Evolutionary conservation across 2,797 vertebrate genomes (phyloP), one percentile per base, ranked within the genome.

Genomic region (Fistularia tabacaria): DNA sequence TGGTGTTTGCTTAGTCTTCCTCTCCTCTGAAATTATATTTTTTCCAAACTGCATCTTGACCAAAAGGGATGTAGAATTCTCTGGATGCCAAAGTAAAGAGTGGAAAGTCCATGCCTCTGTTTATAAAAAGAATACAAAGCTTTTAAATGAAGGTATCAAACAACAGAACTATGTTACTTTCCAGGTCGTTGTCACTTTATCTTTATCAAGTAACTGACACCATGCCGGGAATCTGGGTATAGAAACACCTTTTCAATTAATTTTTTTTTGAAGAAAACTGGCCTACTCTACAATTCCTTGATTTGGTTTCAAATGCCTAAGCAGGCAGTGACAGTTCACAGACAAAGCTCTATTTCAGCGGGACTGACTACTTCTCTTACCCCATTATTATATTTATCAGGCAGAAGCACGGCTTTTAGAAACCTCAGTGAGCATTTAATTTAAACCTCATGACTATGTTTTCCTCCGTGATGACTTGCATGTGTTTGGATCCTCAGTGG

Each of bases 1-100:
- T 54, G 71, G n/a, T 87, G 80, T 87, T 88, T 87, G 77, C 77
- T 78, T 65, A 79, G 76, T 84, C 72, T 73, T 84, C 65, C 48
- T 73, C 59, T 50, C 77, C 71, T 71, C 74, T 80, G 77, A 80
- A 79, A 59, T 56, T 62, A 9, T 64, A 51, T 59, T 60, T 62
- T 80, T 74, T 55, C 62, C 66, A 59, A 63, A 69, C 54, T 59
- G 58, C 50, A 9, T 11, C 9, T 11, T 54, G 78, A 77, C 76
- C 71, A 76, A 76, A 80, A 47, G 38, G 64, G 65, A 71, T 56
- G 45, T 46, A 52, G 63, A 78, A 73, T 58, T 61, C 43, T 48
- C 52, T 46, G 9, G 57, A 62, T 66, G 64, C 74, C 71, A 72
- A 66, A 66, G 67, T 52, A 60, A 57, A 57, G 69, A 77, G 70